These are phyloP conservation scores for Lanistes nyassanus DNA, from an alignment of 1,140 invertebrate genomes.

Conservation along the genomic window DNA sequence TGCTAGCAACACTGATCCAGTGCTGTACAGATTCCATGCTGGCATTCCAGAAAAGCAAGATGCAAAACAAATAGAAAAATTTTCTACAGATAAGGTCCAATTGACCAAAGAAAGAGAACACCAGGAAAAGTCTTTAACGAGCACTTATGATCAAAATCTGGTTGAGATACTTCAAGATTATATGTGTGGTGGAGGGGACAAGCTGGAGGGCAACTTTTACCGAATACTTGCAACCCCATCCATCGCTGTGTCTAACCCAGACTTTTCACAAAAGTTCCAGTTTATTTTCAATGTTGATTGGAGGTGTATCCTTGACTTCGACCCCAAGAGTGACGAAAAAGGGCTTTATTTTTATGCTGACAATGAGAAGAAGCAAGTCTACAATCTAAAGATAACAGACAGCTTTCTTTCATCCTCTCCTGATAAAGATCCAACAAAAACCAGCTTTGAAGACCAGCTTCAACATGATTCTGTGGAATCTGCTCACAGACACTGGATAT, in stretches of 20 bases:
- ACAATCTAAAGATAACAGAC: slow-evolving; percentile 39
- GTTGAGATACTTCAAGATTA: slow-evolving; percentile 36
- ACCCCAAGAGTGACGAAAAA: slow-evolving; percentile 25
- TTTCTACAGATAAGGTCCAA: slow-evolving; percentile 25
- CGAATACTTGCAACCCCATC: slow-evolving; percentile 8
- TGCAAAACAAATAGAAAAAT: slow-evolving; percentile 17
- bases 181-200: slow-evolving; percentile 32
- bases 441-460: slow-evolving; percentile 24
- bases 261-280: slow-evolving; percentile 19
- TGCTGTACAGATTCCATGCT: slow-evolving; percentile 27
- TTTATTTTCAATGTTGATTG: slow-evolving; percentile 41
- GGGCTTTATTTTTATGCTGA: slow-evolving; percentile 42
- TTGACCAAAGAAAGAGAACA: slow-evolving; percentile 28
- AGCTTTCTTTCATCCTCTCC: slow-evolving; percentile 30
- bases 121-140: slow-evolving; percentile 25
- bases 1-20: background rate
- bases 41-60: slow-evolving; percentile 20
- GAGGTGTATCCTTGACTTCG: slow-evolving; percentile 46
- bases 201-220: slow-evolving; percentile 21
- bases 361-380: slow-evolving; percentile 30
- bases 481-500: slow-evolving; percentile 40
- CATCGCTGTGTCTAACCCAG: background rate
- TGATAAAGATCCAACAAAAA: slow-evolving; percentile 23
- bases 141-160: slow-evolving; percentile 14
- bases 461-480: slow-evolving; percentile 35